Base-by-base conservation (phyloP, 2,888 invertebrate genomes). In the Punctoribates punctum region DNA sequence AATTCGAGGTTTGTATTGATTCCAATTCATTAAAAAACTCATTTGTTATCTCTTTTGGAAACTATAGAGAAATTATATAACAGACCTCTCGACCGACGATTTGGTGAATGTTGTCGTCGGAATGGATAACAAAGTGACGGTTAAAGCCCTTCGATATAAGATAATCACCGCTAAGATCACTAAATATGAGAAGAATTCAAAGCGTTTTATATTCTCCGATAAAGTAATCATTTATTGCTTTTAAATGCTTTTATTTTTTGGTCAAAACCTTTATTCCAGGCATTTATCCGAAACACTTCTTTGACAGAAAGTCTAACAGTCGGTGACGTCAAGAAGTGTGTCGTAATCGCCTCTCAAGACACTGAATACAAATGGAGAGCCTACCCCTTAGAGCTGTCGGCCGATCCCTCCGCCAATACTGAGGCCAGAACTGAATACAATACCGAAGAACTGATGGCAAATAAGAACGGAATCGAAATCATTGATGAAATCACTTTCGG, bases 291-390 rank as follows among this genome's bases (percentile, higher is more conserved):
- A 3, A 67, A 67, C n/a, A 60, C 60, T n/a, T 3, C 6, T 17
- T 34, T 34, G 4, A 38, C 38, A 1, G 15, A 38, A 67, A 11
- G 20, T 11, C 17, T 38, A 9, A 67, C 5, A 38, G 67, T 67
- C 20, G 67, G 38, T 17, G 67, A 34, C n/a, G 38, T 67, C 4
- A 17, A 38, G 1, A 67, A 34, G 20, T 34, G 13, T 13, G 4
- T 67, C 1, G n/a, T 38, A 1, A 38, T 67, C 2, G 34, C 34
- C 5, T 20, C 38, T n/a, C 67, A n/a, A 67, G 38, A 4, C 20
- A 67, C 13, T 65, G 15, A 25, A 29, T 67, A n/a, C 38, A 38
- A 67, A 6, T 67, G 67, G 67, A 20, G 67, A 11, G 67, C 67
- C 34, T 34, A 34, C 4, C 34, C 17, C 1, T n/a, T 9, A 9